phyloP scores from a whole-genome alignment of 2,888 invertebrate genomes.

The Hirtodrosophila histrioides region DNA sequence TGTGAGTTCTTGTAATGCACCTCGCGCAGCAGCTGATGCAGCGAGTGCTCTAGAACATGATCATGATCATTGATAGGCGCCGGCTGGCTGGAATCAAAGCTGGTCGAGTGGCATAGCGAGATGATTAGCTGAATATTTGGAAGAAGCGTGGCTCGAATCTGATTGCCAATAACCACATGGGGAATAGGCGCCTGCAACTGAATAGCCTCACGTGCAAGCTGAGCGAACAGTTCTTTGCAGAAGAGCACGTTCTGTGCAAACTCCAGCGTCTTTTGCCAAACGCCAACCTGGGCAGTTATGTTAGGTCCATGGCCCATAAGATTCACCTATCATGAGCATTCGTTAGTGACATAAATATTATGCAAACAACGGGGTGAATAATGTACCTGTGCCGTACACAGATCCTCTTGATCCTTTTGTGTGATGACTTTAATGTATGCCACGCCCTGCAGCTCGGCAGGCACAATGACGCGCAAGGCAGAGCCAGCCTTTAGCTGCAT shows the following conservation, averaged over 20 bases:
- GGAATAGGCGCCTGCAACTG: conserved; percentile 96
- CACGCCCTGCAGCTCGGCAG: conserved; percentile 96
- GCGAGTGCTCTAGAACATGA: conserved; percentile 97
- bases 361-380: no score
- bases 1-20: conserved; percentile 96
- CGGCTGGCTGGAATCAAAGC: conserved; percentile 85
- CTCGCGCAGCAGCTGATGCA: conserved; percentile 96
- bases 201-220: conserved; percentile 97
- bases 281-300: conserved; percentile 87
- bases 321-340: conserved; percentile 85
- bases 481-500: conserved; percentile 88
- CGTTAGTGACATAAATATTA: no score
- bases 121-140: conserved; percentile 97
- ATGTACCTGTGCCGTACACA: conserved; percentile 89
- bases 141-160: conserved; percentile 97
- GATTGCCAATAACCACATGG: conserved; percentile 98
- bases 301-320: conserved; percentile 91
- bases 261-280: conserved; percentile 98
- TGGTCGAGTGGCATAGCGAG: conserved; percentile 94
- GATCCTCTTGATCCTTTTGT: conserved; percentile 96
- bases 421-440: conserved; percentile 98
- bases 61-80: conserved; percentile 91
- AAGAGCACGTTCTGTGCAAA: conserved; percentile 98
- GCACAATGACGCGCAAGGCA: conserved; percentile 95
- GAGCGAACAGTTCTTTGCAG: conserved; percentile 97